Base-by-base conservation (phyloP, 2,888 invertebrate species). In the Zelleria hepariella region DNA sequence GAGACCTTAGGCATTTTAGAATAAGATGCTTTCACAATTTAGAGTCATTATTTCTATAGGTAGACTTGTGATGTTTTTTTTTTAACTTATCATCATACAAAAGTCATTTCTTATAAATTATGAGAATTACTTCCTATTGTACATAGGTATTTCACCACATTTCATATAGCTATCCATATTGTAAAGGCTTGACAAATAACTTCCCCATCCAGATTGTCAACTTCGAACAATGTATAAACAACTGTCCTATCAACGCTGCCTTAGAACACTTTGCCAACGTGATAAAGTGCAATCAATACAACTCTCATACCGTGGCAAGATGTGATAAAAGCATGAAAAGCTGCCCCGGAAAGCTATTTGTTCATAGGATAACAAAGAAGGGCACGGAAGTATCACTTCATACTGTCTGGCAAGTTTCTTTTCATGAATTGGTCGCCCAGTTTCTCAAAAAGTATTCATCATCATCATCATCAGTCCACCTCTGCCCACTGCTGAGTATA, bases 301-400 rank as follows among this genome's bases (percentile, higher is more conserved):
- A 68, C 75, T 78, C 77, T 78, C 73, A 72, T 79, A 77, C 75
- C 82, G 80, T 82, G 82, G 78, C 77, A 80, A 79, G 76, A 72
- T 71, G 76, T 78, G 82, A 84, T 84, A 84, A 85, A 78, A 77
- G 78, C 72, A 82, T 78, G 80, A 82, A 82, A 81, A 80, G 78
- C 82, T 80, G 77, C 78, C 70, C 72, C 69, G 53, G 52, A 69
- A 63, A 65, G 73, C 75, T 77, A 82, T 82, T 82, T 79, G 75
- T 82, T 74, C 15, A n/a, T 42, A 42, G 15, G 15, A 4, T 15
- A 42, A 15, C 32, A 10, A 42, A 42, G 15, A 15, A 42, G 32
- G 32, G 4, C 15, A 10, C 15, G 32, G 15, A 42, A 42, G 32
- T 2, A 15, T 4, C 32, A 42, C 32, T 42, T 4, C 32, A 5